Evolutionary conservation across 30 jellyfish, hydroid and myxozoan genomes (phyloP), one percentile per base, ranked within the genome.

Genomic region (Haliclystus octoradiatus): DNA sequence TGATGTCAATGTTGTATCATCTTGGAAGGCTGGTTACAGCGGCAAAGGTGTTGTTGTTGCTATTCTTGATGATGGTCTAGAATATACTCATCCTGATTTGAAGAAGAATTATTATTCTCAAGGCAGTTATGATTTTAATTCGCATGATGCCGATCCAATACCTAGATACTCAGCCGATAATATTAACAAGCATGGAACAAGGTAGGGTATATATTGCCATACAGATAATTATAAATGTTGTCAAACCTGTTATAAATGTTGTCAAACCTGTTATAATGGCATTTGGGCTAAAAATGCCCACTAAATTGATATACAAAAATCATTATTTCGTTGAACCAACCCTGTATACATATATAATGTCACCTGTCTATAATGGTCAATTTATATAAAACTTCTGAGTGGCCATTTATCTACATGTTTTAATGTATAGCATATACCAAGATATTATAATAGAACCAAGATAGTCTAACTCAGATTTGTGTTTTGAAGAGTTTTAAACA

Each of bases 31-130:
- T 13, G 85, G 85, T 29, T 77, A 81, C 25, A 89, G 95, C 13
- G 98, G 98, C 24, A 64, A 76, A 53, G 98, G 98, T 33, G 98
- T 89, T 29, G 98, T 89, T 24, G 98, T 89, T 13, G 76, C 95
- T 12, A 89, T 89, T 47, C 76, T 89, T 31, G 98, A 89, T 71
- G 98, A 89, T 72, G 98, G 98, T n/a, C 50, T 89, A 30, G 98
- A 89, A 34, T 83, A 89, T 60, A 31, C 64, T 0, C 98, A 89
- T 69, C 93, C 95, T 5, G 98, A 89, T 81, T 49, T 89, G 70
- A 71, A 61, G 67, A 72, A 72, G 26, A 89, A 89, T 61, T 89
- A 89, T 67, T 95, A 89, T 25, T 78, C 85, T 0, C 71, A 28
- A 13, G 98, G 95, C 12, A 89, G 98, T 24, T 82, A 75, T 81